Percentiles rank a stretch among this genome's conserved stretches.
Conservation (phyloP, 2,888 invertebrate genomes). For the Crematogaster levior region DNA sequence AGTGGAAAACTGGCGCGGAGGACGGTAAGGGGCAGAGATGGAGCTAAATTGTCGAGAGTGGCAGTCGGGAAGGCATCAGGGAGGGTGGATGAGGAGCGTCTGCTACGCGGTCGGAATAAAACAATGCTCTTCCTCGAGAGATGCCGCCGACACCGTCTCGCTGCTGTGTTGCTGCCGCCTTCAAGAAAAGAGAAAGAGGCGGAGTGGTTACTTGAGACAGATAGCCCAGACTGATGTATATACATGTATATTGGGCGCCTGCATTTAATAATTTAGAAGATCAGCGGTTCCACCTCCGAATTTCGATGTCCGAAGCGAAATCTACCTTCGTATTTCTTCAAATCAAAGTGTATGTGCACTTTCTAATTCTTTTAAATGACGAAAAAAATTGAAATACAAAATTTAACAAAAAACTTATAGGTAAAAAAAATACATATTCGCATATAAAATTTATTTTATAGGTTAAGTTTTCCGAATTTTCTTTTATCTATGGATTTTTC, state of each 20-base stretch:
- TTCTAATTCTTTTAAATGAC: background rate
- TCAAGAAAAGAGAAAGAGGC: constrained; percentile 74
- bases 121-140: constrained; percentile 84
- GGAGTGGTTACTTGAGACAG: constrained; percentile 84
- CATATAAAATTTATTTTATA: background rate
- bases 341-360: background rate
- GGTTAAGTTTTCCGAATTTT: background rate
- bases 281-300: background rate
- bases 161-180: constrained; percentile 64
- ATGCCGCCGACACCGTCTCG: constrained; percentile 77
- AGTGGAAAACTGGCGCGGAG: constrained; percentile 59
- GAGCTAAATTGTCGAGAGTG: constrained; percentile 83
- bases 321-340: background rate
- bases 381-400: background rate
- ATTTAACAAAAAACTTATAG: background rate
- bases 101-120: constrained; percentile 85
- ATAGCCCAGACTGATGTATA: constrained; percentile 71
- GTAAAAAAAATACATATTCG: background rate
- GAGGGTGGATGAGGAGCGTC: constrained; percentile 81
- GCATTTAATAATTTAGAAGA: constrained; percentile 48
- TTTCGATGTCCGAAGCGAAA: background rate
- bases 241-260: constrained; percentile 16
- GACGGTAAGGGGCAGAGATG: constrained; percentile 68
- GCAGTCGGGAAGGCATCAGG: constrained; percentile 75
- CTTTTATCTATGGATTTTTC: background rate